Evolutionary conservation across 2,797 vertebrate species (phyloP), one percentile per base, ranked within the genome.

Genomic region (Myripristis murdjan): DNA sequence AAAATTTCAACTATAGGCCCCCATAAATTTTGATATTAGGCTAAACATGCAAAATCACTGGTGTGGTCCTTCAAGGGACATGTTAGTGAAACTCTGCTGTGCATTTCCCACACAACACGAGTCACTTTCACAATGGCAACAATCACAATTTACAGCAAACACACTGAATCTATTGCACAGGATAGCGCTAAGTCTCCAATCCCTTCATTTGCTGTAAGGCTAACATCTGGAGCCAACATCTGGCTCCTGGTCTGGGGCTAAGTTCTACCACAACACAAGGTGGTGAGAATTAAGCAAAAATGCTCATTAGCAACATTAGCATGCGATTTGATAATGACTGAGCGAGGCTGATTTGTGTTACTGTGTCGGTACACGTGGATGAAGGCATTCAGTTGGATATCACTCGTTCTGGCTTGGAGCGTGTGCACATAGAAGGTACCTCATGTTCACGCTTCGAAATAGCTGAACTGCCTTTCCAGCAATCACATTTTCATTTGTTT

Each of bases 201-300:
- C 54, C 57, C 57, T 31, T 11, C 54, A 18, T 58, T 41, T 23
- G 37, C 37, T 41, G 37, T 43, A 35, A 58, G 39, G 55, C 55
- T 58, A 58, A 58, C 55, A 58, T 58, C 37, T 58, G 55, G 55
- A 39, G 22, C 55, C 31, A 58, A 7, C 20, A 58, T 37, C 55
- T 43, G 55, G 43, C 18, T 41, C 18, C 53, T 56, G 53, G 53
- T 56, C 11, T 14, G 5, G 2, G 55, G 31, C 53, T 56, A 10
- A 15, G 35, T 57, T 41, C 57, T 35, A 39, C 37, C 22, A 41
- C 6, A 6, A 28, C 28, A 31, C 37, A 16, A 24, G 35, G 35
- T 58, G 20, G 41, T 6, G 20, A 24, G 37, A 58, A n/a, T 55
- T 37, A 43, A n/a, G 55, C 37, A 58, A 58, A 41, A 20, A 39